Conservation (phyloP, 2,797 vertebrate species). For the Falco cherrug region DNA sequence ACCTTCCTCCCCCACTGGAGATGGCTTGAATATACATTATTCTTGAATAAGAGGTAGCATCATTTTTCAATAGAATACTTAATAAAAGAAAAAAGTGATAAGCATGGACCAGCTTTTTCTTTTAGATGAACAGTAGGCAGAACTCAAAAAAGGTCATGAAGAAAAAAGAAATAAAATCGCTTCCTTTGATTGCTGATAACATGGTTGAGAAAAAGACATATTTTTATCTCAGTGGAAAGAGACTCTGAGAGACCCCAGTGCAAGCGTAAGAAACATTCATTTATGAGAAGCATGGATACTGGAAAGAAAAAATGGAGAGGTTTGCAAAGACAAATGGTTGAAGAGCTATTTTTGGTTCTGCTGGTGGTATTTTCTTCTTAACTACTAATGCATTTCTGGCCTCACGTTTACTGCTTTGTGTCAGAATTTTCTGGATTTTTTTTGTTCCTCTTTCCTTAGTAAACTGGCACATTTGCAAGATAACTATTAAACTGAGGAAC, state of each 20-base stretch:
- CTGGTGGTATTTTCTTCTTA: constrained; percentile 31
- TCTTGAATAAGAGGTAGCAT: not conserved
- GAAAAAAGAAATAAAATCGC: not conserved
- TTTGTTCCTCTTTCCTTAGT: not conserved
- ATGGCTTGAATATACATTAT: not conserved
- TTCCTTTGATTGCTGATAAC: constrained; percentile 4
- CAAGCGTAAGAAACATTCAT: not conserved
- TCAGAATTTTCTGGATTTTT: not conserved
- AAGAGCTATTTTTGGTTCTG: constrained; percentile 11
- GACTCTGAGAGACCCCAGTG: not conserved
- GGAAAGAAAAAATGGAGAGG: not conserved
- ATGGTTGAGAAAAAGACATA: not conserved
- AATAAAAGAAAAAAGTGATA: not conserved
- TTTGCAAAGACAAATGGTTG: not conserved
- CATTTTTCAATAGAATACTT: not conserved
- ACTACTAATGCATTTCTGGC: not conserved
- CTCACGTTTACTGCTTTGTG: not conserved
- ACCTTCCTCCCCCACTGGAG: not conserved
- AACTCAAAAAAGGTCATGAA: not conserved
- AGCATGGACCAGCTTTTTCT: not conserved
- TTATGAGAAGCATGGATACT: not conserved
- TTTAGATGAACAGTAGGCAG: constrained; percentile 15
- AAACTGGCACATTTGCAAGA: not conserved
- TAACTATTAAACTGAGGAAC: not conserved
- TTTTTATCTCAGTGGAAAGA: not conserved